phyloP scores from a whole-genome alignment of 2,113 vertebrate species.

The Macaca mulatta region DNA sequence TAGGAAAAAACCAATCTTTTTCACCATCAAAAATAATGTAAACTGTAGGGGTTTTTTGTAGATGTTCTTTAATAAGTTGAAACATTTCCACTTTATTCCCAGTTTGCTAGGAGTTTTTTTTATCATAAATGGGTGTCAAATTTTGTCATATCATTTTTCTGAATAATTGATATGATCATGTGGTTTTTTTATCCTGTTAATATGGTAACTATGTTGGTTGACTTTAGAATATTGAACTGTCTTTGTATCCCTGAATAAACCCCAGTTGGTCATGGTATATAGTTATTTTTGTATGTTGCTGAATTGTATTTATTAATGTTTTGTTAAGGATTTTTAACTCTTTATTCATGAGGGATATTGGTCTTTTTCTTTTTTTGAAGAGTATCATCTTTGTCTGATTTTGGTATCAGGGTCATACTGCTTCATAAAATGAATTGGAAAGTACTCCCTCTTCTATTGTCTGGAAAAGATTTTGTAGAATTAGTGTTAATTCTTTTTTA shows the following conservation, averaged over 20 bases:
- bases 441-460: neutral
- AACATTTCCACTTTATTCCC: neutral
- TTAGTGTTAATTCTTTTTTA: neutral
- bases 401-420: neutral
- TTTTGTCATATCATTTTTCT: neutral
- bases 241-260: neutral
- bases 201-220: neutral
- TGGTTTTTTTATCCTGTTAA: neutral
- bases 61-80: neutral
- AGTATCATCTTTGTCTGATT: neutral
- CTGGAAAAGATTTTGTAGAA: neutral
- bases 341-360: neutral
- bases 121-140: neutral
- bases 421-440: neutral
- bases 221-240: neutral
- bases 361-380: neutral
- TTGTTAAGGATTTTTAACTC: neutral
- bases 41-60: neutral
- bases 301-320: neutral
- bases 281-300: neutral
- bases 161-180: neutral
- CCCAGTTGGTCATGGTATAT: neutral
- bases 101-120: neutral
- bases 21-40: neutral
- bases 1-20: neutral